Conservation (phyloP, 2,888 invertebrate genomes). For the Meloe dianella region DNA sequence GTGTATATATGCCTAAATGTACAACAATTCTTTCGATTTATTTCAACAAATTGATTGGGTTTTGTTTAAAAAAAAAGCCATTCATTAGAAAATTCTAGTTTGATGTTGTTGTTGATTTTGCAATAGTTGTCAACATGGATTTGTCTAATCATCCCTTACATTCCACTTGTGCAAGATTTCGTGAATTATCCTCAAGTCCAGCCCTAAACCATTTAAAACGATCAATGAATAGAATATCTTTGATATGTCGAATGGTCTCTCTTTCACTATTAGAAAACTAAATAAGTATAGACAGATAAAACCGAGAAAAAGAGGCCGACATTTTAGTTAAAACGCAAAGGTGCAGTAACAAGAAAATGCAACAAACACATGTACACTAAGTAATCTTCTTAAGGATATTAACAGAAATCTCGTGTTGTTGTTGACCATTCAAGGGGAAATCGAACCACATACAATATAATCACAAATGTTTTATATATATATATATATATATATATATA, state of each 20-base stretch:
- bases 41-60: conserved; percentile 28
- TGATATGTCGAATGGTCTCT: conserved; percentile 37
- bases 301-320: conserved; percentile 37
- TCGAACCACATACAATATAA: neutral
- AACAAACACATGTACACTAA: conserved; percentile 19
- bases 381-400: conserved; percentile 60
- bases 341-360: conserved; percentile 44
- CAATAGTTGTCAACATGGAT: conserved; percentile 45
- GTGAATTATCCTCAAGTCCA: conserved; percentile 50
- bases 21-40: neutral
- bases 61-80: neutral
- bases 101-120: conserved; percentile 14
- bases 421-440: conserved; percentile 55
- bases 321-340: conserved; percentile 42
- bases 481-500: neutral
- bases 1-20: neutral
- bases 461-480: neutral
- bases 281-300: conserved; percentile 39
- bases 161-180: conserved; percentile 50
- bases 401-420: conserved; percentile 53
- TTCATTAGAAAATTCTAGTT: neutral
- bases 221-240: conserved; percentile 46
- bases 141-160: conserved; percentile 40
- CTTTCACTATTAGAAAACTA: conserved; percentile 41
- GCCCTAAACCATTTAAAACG: conserved; percentile 57